Evolutionary conservation across 2,113 vertebrate species (phyloP), one percentile per base, ranked within the genome.

Genomic region (Mobula hypostoma): DNA sequence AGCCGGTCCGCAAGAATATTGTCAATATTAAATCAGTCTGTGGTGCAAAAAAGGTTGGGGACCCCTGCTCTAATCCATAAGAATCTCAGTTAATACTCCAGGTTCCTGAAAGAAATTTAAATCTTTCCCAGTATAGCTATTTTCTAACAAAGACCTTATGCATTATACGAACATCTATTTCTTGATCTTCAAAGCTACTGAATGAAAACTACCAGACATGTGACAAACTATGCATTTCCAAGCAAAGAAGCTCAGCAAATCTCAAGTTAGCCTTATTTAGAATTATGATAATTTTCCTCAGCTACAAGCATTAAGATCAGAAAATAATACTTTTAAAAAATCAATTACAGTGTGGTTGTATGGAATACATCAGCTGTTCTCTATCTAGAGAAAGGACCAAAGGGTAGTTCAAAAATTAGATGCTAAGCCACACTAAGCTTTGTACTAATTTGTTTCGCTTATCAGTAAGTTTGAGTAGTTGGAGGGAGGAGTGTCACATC

Each of bases 281-380:
- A 61, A 15, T n/a, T 87, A 90, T 21, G 12, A 61, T 91, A 90
- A 91, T 68, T 66, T n/a, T n/a, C n/a, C 24, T 91, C 87, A 91
- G 32, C 29, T 32, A 91, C 61, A 32, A 90, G 48, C 63, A 91
- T 36, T 1, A 80, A 17, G 36, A 56, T 40, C 40, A 83, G 40
- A 56, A 83, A 24, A 83, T 21, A 92, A 92, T 29, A 90, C 27
- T 24, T 72, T 36, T 21, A 8, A 72, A 92, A 88, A n/a, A 48
- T 19, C 36, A 70, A 92, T 14, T 36, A 6, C 17, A 29, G 63
- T 61, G 17, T 36, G 29, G 15, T 61, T 92, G 58, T n/a, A 19
- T 29, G 87, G 85, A n/a, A 15, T 92, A 40, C 17, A 92, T 72
- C 66, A 88, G 17, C 40, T 27, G 32, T 92, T 36, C 4, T 72